Conservation (phyloP, 2,888 invertebrate genomes). For the Didymodactylos carnosus region DNA sequence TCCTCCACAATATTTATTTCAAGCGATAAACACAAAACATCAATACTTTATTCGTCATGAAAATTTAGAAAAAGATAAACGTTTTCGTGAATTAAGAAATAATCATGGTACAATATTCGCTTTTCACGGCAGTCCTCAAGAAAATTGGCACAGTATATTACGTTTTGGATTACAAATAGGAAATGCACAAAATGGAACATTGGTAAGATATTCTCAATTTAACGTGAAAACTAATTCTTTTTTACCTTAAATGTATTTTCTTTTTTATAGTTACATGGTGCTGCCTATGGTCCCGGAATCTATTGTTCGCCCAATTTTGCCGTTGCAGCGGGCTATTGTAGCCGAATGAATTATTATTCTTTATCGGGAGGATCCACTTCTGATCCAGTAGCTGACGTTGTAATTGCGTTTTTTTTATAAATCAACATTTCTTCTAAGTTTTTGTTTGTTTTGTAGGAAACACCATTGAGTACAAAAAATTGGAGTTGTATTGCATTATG, state of each 20-base stretch:
- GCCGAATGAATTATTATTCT: too few relatives aligned
- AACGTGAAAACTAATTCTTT: too few relatives aligned
- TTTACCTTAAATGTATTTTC: background rate
- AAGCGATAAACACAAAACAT: background rate
- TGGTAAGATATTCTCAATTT: background rate
- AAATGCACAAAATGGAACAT: background rate
- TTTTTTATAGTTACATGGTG: background rate
- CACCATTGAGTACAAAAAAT: background rate
- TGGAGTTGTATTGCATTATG: background rate
- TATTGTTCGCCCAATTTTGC: background rate
- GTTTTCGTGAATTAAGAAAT: background rate
- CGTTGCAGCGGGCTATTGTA: background rate
- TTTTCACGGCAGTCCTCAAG: background rate
- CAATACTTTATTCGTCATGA: background rate
- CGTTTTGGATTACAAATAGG: background rate
- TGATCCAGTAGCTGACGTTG: too few relatives aligned
- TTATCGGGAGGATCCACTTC: too few relatives aligned
- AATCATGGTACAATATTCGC: background rate
- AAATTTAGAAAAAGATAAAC: background rate
- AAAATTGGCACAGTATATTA: background rate
- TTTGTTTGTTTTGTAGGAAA: background rate
- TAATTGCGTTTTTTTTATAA: too few relatives aligned
- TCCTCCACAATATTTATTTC: background rate
- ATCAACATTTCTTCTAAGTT: background rate
- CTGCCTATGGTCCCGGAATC: background rate